Base-by-base conservation (phyloP, 2,797 vertebrate species). In the Rhynchotus rufescens region DNA sequence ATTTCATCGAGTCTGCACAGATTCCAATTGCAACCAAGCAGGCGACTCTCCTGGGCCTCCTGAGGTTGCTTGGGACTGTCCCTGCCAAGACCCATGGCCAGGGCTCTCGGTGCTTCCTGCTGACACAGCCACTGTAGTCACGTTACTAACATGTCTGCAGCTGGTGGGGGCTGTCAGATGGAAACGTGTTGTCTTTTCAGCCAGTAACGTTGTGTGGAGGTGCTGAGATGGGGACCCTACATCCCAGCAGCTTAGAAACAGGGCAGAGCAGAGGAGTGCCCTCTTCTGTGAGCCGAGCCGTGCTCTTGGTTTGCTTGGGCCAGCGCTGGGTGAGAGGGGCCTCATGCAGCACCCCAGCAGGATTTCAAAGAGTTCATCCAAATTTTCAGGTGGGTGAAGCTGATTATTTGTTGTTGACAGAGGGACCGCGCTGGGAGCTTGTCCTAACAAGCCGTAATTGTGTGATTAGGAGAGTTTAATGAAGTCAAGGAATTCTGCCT, bases 391-490 rank as follows among this genome's bases (percentile, higher is more conserved):
- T 96, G 96, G 95, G 22, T 92, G 94, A 92, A 95, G 90, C 95
- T 96, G 95, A 97, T 97, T 97, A 96, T 97, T 96, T 96, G 95
- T 94, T 96, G 96, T 92, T 97, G 97, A 97, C 95, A 96, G 97
- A 91, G 94, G 88, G 82, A 44, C 75, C 82, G 80, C 30, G 38
- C 82, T 75, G 82, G 71, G 84, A 94, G 62, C 96, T 94, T 97
- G 97, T 97, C 83, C 69, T 89, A 80, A 97, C 97, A 97, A 96
- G 97, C 93, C 93, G 89, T 94, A 96, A 97, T 96, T 97, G 94
- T 97, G 92, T 94, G 65, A 96, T 96, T 96, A 92, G 81, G 75
- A 67, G 88, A 93, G 77, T 94, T 97, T 96, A 97, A 96, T 97
- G 91, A 95, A 92, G 86, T 94, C 66, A 92, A 94, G 94, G 95